phyloP scores from a whole-genome alignment of 2,888 invertebrate genomes.

The Eustalomyia histrio region DNA sequence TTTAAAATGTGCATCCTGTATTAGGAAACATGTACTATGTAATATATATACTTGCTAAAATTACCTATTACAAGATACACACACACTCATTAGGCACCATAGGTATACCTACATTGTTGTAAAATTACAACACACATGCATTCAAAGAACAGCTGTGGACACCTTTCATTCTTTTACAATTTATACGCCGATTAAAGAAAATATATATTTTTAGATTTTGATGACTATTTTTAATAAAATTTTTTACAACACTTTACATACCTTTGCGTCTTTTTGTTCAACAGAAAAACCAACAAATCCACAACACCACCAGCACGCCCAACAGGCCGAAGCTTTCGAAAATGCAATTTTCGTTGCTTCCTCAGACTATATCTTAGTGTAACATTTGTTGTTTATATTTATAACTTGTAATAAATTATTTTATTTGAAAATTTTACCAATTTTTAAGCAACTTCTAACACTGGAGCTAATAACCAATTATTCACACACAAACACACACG shows the following conservation, averaged over 20 bases:
- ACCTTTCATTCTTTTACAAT: background rate
- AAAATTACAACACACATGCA: background rate
- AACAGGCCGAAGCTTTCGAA: constrained; percentile 78
- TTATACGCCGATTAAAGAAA: background rate
- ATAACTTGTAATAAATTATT: background rate
- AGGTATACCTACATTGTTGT: constrained; percentile 3
- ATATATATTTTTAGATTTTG: background rate
- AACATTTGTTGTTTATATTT: constrained; percentile 47
- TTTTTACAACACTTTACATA: constrained; percentile 66
- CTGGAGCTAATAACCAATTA: background rate
- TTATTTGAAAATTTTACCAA: background rate
- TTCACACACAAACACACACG: background rate
- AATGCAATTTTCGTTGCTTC: constrained; percentile 77
- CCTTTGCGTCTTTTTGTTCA: constrained; percentile 79
- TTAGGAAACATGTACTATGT: too few species aligned
- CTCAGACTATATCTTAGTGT: constrained; percentile 60
- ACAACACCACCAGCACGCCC: constrained; percentile 79
- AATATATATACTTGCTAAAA: too few species aligned
- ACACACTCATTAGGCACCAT: background rate
- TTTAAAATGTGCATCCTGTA: too few species aligned
- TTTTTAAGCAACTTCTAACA: background rate
- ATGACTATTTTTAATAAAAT: background rate
- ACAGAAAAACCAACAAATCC: constrained; percentile 71
- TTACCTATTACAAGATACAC: too few species aligned
- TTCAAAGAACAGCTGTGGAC: constrained; percentile 17